Percentiles rank a stretch among this genome's conserved stretches.
Evolutionary conservation across 2,797 vertebrate species (phyloP).

Genomic region (Xenentodon cancila): DNA sequence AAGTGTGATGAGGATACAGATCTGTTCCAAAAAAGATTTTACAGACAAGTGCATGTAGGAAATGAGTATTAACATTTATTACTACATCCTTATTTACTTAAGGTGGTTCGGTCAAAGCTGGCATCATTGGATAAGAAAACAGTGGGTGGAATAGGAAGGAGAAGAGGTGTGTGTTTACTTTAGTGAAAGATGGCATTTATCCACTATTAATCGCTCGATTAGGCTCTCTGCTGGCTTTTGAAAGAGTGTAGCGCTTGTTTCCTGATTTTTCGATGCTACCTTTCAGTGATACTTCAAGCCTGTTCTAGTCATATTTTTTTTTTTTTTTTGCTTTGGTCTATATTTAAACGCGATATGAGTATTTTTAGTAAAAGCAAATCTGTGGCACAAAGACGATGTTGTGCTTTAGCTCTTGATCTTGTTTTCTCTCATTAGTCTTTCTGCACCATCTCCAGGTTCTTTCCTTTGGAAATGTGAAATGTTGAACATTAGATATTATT

Average conservation of each 20-base stretch:
- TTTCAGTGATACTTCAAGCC: slow-evolving; percentile 17
- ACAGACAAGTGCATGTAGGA: background rate
- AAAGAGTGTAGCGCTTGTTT: background rate
- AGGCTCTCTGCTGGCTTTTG: background rate
- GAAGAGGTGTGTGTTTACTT: slow-evolving; percentile 16
- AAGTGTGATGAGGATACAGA: background rate
- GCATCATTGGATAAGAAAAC: background rate
- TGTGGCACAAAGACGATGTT: slow-evolving; percentile 15
- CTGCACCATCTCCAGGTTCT: background rate
- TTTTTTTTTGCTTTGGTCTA: slow-evolving; percentile 46
- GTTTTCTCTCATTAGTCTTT: background rate
- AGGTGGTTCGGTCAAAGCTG: slow-evolving; percentile 46
- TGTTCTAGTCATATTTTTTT: slow-evolving; percentile 34
- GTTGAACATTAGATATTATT: too few relatives aligned
- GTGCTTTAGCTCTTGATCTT: slow-evolving; percentile 5
- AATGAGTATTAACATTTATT: background rate
- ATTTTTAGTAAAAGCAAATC: slow-evolving; percentile 62
- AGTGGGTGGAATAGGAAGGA: background rate
- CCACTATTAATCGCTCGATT: background rate
- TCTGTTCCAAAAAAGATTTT: background rate
- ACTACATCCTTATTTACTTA: slow-evolving; percentile 69
- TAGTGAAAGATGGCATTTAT: slow-evolving; percentile 3
- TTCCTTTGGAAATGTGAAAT: too few relatives aligned
- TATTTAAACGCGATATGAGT: slow-evolving; percentile 52
- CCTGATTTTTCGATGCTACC: slow-evolving; percentile 10